Base-by-base conservation (phyloP, 37 sponge, comb jelly and placozoan species). In the Aplysina aerophoba region DNA sequence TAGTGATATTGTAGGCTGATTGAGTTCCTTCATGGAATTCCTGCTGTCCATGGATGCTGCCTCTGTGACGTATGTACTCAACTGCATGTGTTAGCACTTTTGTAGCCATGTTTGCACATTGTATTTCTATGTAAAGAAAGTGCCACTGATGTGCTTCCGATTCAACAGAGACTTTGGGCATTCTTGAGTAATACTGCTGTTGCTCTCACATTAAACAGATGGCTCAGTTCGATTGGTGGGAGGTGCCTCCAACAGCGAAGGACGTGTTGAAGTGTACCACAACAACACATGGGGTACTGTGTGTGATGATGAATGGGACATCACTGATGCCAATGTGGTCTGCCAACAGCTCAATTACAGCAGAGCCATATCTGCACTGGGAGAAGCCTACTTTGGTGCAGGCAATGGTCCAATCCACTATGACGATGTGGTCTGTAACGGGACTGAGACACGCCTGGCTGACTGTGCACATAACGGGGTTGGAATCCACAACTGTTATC, bases 361-460 rank as follows among this genome's bases (percentile, higher is more conserved):
- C 20, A 44, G 78, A 75, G 78, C 78, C 24, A 44, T 53, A 20
- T 37, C 44, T 54, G 82, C 90, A 17, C 38, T 50, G 0, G n/a
- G 34, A 12, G 5, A 22, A 19, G 86, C 87, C 59, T 59, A 72
- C 61, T 90, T 91, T 91, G 91, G 87, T n/a, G 53, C 28, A 25
- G 88, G 95, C 34, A 83, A 64, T 59, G 92, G 89, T 0, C 39
- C 53, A 3, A 88, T 91, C 40, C 86, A 81, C 89, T 28, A 91
- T 83, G 91, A 88, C 34, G 53, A 91, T 44, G 91, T 94, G 24
- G 36, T 15, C 27, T 94, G 94, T 79, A 74, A 30, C 0, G 93
- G 93, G n/a, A 35, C 53, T 1, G 93, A 93, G 67, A 28, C 0
- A 0, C 15, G 77, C 14, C 39, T 91, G 34, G 78, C 33, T n/a